Evolutionary conservation across 2,113 vertebrate genomes (phyloP).

Genomic region (Bos javanicus): DNA sequence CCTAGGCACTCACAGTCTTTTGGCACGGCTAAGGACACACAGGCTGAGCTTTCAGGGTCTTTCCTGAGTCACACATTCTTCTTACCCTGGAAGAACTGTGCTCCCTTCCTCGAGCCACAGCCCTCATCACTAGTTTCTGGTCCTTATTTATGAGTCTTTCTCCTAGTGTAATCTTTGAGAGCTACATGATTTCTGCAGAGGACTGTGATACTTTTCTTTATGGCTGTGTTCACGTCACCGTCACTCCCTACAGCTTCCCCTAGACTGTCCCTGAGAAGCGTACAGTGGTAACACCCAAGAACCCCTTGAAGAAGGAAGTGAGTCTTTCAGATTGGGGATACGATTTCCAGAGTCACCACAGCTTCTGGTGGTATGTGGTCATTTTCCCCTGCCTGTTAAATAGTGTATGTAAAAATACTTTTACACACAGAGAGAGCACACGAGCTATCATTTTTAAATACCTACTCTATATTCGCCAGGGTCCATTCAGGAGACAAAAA

Average conservation of each 20-base stretch:
- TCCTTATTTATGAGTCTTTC: not conserved
- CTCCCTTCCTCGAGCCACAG: not conserved
- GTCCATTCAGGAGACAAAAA: not conserved
- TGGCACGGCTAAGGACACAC: fast-evolving
- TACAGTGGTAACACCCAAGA: fast-evolving
- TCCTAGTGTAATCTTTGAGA: not conserved
- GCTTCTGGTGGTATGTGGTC: not conserved
- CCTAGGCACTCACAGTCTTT: fast-evolving
- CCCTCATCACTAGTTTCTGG: not conserved
- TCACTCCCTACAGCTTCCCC: not conserved
- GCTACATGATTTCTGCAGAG: not conserved
- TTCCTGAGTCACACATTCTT: not conserved
- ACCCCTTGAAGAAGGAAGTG: not conserved
- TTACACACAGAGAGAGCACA: not conserved
- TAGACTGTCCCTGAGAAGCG: fast-evolving
- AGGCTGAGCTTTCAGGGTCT: not conserved
- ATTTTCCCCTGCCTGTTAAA: not conserved
- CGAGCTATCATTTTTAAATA: not conserved
- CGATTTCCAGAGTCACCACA: not conserved
- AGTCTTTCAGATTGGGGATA: not conserved
- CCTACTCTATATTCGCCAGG: not conserved
- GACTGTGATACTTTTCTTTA: not conserved
- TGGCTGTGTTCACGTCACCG: not conserved
- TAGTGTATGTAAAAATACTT: not conserved
- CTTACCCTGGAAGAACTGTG: not conserved